phyloP scores from a whole-genome alignment of 2,888 invertebrate species.

The Papilio protenor region DNA sequence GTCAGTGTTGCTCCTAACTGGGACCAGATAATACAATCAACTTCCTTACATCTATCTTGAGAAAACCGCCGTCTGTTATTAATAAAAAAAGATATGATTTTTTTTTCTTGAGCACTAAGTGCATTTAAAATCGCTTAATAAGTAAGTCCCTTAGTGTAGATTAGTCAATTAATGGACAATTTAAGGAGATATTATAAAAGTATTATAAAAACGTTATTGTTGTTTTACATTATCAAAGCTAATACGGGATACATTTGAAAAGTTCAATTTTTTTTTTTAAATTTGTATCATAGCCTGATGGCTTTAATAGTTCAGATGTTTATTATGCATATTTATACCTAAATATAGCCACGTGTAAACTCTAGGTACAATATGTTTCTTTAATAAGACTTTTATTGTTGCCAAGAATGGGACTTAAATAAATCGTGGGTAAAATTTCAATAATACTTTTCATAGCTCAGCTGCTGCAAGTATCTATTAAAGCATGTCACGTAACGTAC shows the following conservation, averaged over 20 bases:
- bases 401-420: constrained; percentile 4
- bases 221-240: background rate
- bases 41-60: constrained; percentile 5
- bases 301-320: background rate
- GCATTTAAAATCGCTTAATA: background rate
- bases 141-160: background rate
- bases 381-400: constrained; percentile 10
- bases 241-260: no score
- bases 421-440: constrained; percentile 2
- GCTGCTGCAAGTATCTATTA: constrained; percentile 9
- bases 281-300: no score
- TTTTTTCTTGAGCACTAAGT: background rate
- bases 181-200: no score
- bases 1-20: constrained; percentile 40
- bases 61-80: background rate
- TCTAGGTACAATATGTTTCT: background rate
- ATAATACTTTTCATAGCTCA: background rate
- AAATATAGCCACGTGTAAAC: background rate
- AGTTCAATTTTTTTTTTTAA: no score
- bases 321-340: background rate
- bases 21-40: constrained; percentile 34
- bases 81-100: background rate
- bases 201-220: no score
- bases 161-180: background rate
- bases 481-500: constrained; percentile 25